A percentile compares a stretch with the other conserved stretches of the same genome.
Evolutionary conservation across 2,113 vertebrate genomes (phyloP).

Genomic region (Trematocara nigrifrons): DNA sequence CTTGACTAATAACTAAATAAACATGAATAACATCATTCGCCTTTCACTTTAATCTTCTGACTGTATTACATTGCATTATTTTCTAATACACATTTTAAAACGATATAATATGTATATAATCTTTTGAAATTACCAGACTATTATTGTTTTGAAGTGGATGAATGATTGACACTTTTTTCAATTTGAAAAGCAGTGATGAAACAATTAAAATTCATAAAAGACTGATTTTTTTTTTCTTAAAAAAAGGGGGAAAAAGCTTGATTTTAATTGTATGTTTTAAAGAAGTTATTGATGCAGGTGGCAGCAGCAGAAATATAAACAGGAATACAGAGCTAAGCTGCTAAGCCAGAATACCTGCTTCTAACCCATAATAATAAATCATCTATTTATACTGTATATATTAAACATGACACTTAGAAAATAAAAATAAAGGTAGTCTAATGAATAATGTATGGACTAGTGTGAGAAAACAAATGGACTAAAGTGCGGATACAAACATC

Average conservation of each 20-base stretch:
- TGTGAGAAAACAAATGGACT: not conserved
- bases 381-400: not conserved
- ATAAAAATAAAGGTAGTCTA: not conserved
- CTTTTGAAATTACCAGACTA: not conserved
- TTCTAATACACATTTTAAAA: not conserved
- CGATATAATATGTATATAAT: not conserved
- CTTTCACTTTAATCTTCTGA: not conserved
- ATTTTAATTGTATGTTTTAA: not conserved
- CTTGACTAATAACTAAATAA: not conserved
- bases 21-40: rapidly evolving
- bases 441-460: not conserved
- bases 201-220: not conserved
- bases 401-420: not conserved
- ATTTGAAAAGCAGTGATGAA: not conserved
- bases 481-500: not conserved
- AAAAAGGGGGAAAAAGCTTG: rapidly evolving
- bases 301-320: not conserved
- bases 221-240: no score
- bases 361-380: not conserved
- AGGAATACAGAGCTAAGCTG: not conserved
- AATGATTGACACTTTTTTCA: not conserved
- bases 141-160: not conserved
- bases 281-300: not conserved
- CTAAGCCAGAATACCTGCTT: not conserved
- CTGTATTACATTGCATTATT: not conserved